Evolutionary conservation across 1,140 invertebrate species (phyloP), one percentile per base, ranked within the genome.

Genomic region (Lordiphosa collinella): DNA sequence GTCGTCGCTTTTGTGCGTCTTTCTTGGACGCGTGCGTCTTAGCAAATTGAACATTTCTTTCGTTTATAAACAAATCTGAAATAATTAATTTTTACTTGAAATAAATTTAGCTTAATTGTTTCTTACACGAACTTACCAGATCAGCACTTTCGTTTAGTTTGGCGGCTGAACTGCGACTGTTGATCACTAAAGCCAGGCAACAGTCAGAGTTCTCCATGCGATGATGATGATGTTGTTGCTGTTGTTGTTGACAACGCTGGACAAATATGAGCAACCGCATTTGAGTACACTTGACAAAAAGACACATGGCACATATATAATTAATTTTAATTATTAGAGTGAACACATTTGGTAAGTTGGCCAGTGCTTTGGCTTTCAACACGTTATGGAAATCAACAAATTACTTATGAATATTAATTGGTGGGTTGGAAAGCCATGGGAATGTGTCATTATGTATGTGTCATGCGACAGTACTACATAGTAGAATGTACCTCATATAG

Each of bases 391-490:
- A 2, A 47, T 10, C 3, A 48, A 16, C 31, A 48, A 63, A 55
- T 57, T 59, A 61, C 57, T 71, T 80, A 82, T 80, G 75, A 82
- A 82, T 82, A 82, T 80, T 80, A 82, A 80, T 80, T 75, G 61
- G n/a, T 41, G 60, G 35, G 55, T 55, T 62, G 36, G 75, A 59
- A 65, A 65, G 76, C 53, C 1, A 3, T 1, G 1, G 14, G 18
- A 22, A 22, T n/a, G n/a, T n/a, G n/a, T n/a, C n/a, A n/a, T n/a
- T n/a, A n/a, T n/a, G n/a, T n/a, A n/a, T n/a, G n/a, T n/a, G n/a
- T n/a, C n/a, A n/a, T n/a, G n/a, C n/a, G n/a, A n/a, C n/a, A n/a
- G n/a, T n/a, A n/a, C n/a, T n/a, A n/a, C n/a, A n/a, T n/a, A n/a
- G n/a, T n/a, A n/a, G n/a, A n/a, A n/a, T n/a, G n/a, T n/a, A n/a